Conservation (phyloP, 2,888 invertebrate genomes). For the Netelia virgata region DNA sequence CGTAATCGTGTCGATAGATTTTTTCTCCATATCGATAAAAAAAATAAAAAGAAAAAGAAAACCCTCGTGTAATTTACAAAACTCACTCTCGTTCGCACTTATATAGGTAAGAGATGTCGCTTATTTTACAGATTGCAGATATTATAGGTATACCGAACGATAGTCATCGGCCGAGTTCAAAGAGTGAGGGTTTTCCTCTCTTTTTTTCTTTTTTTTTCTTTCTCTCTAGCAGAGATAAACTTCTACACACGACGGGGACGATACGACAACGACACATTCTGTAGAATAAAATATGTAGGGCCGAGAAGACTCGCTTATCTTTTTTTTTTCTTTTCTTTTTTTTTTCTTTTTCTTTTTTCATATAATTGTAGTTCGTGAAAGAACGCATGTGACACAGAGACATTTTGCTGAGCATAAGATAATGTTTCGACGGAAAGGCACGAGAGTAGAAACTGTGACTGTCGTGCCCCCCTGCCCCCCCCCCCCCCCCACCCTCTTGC, state of each 20-base stretch:
- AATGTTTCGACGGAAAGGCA: conserved; percentile 49
- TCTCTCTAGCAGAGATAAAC: background rate
- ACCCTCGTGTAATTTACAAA: background rate
- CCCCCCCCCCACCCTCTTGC: background rate
- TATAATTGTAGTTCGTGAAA: conserved; percentile 45
- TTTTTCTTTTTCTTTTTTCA: background rate
- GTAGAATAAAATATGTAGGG: conserved; percentile 57
- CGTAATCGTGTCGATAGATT: too few species aligned
- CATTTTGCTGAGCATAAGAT: conserved; percentile 48
- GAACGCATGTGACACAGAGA: conserved; percentile 30
- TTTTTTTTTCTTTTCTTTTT: conserved; percentile 18
- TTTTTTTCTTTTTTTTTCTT: too few species aligned
- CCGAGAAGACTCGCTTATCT: conserved; percentile 22
- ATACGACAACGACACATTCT: conserved; percentile 36
- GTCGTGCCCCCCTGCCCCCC: conserved; percentile 7
- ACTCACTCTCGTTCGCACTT: background rate
- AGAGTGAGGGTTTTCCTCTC: background rate
- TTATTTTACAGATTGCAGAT: background rate
- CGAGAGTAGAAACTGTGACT: conserved; percentile 52
- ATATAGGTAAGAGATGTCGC: background rate
- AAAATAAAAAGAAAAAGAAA: background rate
- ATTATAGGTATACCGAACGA: background rate
- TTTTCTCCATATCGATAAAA: too few species aligned
- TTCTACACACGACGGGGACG: conserved; percentile 1
- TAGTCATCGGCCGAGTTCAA: background rate